Evolutionary conservation across 2,797 vertebrate genomes (phyloP).

Genomic region (Halcyon leucocephala): DNA sequence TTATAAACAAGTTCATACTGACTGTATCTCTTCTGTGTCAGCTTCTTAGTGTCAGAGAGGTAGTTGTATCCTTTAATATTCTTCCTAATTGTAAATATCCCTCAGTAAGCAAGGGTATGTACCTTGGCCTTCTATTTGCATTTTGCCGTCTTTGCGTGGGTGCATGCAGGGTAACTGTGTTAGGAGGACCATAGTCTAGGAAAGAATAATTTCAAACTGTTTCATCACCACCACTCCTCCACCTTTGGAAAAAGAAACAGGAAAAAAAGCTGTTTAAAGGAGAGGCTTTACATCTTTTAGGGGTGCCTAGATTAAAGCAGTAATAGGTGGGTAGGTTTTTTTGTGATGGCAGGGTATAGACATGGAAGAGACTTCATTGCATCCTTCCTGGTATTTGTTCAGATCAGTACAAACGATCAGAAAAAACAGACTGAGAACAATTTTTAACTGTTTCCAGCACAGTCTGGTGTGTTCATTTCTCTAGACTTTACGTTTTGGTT

Average conservation of each 20-base stretch:
- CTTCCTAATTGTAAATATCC: neutral
- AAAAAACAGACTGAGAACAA: neutral
- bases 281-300: neutral
- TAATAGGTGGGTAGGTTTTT: neutral
- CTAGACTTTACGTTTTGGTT: neutral
- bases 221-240: neutral
- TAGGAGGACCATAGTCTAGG: fast-evolving
- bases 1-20: neutral
- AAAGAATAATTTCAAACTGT: neutral
- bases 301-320: neutral
- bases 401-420: neutral
- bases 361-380: neutral
- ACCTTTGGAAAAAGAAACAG: neutral
- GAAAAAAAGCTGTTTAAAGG: neutral
- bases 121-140: neutral
- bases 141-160: neutral
- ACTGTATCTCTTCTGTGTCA: neutral
- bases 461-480: neutral
- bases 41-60: neutral
- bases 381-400: neutral
- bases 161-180: neutral
- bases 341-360: neutral
- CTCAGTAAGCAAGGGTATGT: neutral
- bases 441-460: neutral
- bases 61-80: neutral